Evolutionary conservation across 2,888 invertebrate genomes (phyloP), one percentile per base, ranked within the genome.

Genomic region (Orthosia gracilis): DNA sequence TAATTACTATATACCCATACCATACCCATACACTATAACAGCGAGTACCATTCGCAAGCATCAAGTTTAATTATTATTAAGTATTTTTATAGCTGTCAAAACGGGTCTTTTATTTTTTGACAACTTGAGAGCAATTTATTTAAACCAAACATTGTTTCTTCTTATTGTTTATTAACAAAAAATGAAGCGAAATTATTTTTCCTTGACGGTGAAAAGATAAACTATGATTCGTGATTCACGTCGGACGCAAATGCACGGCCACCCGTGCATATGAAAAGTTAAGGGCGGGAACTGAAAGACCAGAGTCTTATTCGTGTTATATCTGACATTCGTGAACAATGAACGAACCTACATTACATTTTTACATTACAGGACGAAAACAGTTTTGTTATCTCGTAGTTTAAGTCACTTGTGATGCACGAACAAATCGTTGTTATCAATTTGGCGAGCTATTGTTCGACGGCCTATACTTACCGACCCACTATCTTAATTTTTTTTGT

Each of bases 181-280:
- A 55, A 71, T 77, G 52, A 63, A 49, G 21, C 26, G 58, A 65
- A 69, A 69, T 57, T 50, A 57, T 73, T 75, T 77, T 69, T 69
- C 59, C 49, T 61, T 49, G 23, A 26, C 69, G 68, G 69, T 69
- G 69, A 74, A 84, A 82, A 82, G 73, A 74, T 79, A 78, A 83
- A 80, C 75, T 79, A 82, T 84, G 80, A 80, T 75, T 67, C 57
- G 66, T 63, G 62, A 71, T 75, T 78, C 75, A 76, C 59, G 75
- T 80, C 80, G 40, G 55, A 76, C 76, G 59, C 83, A 86, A 80
- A 72, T 69, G 47, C 57, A 54, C 67, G 63, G 70, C 70, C n/a
- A n/a, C n/a, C n/a, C 85, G 76, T 85, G 85, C 78, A 85, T 81
- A 68, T 81, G 85, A 85, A 87, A 85, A 86, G 85, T 85, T 85